Evolutionary conservation across 2,797 vertebrate species (phyloP), one percentile per base, ranked within the genome.

Genomic region (Trachurus trachurus): DNA sequence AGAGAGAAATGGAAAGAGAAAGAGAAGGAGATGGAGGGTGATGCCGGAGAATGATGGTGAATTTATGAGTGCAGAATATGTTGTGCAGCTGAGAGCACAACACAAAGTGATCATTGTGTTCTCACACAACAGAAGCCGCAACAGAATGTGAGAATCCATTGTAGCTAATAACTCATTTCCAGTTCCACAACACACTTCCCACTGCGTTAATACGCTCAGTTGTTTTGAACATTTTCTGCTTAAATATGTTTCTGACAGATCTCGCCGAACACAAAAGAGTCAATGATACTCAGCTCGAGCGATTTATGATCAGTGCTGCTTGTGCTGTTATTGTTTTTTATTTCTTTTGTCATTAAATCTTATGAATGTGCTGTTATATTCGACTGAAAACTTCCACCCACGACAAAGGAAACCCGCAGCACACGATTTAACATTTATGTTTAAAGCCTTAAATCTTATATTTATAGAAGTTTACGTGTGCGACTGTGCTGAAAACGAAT

Each of bases 21-120:
- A 69, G n/a, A 63, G 59, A 60, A 62, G 57, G 65, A 9, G 29
- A 49, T 19, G 39, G 63, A 66, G 52, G 73, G 58, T 26, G 78
- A 82, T 65, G 62, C 49, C 37, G 29, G 74, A 66, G 72, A 84
- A 74, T 19, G 47, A 82, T 77, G 62, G 21, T 66, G 34, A 60
- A 88, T 87, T 80, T 78, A 87, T 65, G 68, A 79, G 71, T 31
- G 74, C 61, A 62, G 68, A 78, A 75, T 62, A 45, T 42, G 66
- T 54, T 59, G 22, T 45, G 16, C 59, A 71, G 60, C 58, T 60
- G 58, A 68, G 67, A 78, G 52, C 57, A 83, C 66, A 78, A 80
- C 67, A 31, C 39, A 72, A 81, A 72, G 67, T 78, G 21, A 88
- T 88, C 73, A 75, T 85, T 81, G 78, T 76, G 65, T 64, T 62